Percentiles rank a stretch among this genome's conserved stretches.
These are phyloP conservation scores for Ceraclea dissimilis DNA, from an alignment of 2,888 invertebrate species.

Conservation along the genomic window DNA sequence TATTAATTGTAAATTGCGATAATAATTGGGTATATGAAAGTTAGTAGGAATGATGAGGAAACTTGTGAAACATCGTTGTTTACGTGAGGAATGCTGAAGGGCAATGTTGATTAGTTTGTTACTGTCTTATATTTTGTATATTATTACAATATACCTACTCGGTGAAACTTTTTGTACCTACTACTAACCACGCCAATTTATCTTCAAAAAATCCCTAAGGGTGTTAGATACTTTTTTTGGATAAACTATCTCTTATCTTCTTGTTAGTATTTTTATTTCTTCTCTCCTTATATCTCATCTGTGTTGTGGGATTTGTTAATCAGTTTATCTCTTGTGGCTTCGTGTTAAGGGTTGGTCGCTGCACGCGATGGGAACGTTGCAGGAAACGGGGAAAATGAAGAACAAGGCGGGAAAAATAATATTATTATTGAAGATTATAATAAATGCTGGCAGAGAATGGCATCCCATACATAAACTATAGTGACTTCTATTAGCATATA, in stretches of 20 bases:
- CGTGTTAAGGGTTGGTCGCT: constrained; percentile 11
- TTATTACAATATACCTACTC: no score
- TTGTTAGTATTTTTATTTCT: constrained; percentile 6
- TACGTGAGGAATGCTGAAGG: no score
- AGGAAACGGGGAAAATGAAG: neutral
- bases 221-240: neutral
- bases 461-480: no score
- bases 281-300: constrained; percentile 3
- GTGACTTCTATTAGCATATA: no score
- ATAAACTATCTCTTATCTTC: neutral
- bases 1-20: no score
- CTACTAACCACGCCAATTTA: neutral
- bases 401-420: neutral
- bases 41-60: no score
- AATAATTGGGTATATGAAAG: no score
- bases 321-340: constrained; percentile 23
- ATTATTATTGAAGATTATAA: neutral
- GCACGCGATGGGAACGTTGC: neutral
- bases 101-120: no score
- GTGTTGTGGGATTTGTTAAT: constrained; percentile 21
- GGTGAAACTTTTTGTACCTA: no score
- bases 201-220: neutral
- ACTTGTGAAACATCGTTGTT: no score
- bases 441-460: no score
- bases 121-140: no score